Base-by-base conservation (phyloP, 2,888 invertebrate species). In the Drosophila quinaria region DNA sequence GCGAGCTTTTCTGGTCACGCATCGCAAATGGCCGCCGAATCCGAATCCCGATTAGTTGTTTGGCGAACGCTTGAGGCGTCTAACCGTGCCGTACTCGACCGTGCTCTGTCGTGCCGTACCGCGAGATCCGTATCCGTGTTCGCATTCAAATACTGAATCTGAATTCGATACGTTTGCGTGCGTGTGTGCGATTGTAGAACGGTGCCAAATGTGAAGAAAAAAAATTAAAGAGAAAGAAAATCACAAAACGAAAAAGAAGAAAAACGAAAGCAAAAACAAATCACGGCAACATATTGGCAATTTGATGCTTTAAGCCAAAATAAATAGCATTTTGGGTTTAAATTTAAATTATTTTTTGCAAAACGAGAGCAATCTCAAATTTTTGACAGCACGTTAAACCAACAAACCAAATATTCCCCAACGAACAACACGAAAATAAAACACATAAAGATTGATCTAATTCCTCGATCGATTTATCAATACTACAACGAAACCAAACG, bases 241-340 rank as follows among this genome's bases (percentile, higher is more conserved):
- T 33, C 44, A 49, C 51, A 37, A 72, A 73, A 39, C 44, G 54
- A 56, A 37, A 72, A 72, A 62, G 55, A 50, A n/a, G 35, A 41
- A 42, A 31, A 46, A 62, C 44, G 56, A 61, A 63, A 55, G 54
- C 44, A 74, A 67, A 69, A 50, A 61, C 50, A 70, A 67, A 47
- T 39, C 9, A 55, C 49, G 49, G 50, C 55, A 74, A 35, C 73
- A 68, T 72, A 85, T 74, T 78, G 82, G 83, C 82, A 75, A 83
- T 83, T 80, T 70, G 75, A 80, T 74, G 81, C 85, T 81, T 81
- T 60, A 71, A 81, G 81, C 81, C 61, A 69, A 77, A 84, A 81
- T 74, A 85, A 79, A 81, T 61, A 50, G 74, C 68, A 71, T 70
- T 49, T 64, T 64, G 64, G 78, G 47, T 70, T 75, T 74, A 74